Evolutionary conservation across 2,113 vertebrate genomes (phyloP).

Genomic region (Isurus oxyrinchus): DNA sequence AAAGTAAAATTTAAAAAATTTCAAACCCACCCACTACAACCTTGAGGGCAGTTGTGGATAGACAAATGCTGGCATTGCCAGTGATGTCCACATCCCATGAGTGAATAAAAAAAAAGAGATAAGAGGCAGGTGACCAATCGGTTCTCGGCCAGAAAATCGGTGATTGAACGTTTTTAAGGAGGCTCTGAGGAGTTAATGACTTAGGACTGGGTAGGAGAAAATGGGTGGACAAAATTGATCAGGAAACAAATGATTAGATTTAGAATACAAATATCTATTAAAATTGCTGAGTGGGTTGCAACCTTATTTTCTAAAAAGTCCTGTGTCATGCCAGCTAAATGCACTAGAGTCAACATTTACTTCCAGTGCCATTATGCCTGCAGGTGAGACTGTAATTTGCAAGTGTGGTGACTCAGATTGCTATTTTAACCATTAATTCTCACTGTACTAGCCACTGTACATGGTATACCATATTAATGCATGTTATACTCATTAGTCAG

Average conservation of each 20-base stretch:
- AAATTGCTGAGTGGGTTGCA: not conserved
- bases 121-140: not conserved
- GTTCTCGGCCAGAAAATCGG: not conserved
- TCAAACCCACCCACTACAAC: not conserved
- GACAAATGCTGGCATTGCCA: not conserved
- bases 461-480: too few species aligned
- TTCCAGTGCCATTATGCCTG: not conserved
- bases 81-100: too few species aligned
- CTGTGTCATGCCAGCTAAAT: not conserved
- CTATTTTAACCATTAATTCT: not conserved
- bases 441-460: not conserved
- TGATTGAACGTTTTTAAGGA: not conserved
- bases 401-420: not conserved
- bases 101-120: too few species aligned
- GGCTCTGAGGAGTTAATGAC: not conserved
- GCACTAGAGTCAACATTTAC: not conserved
- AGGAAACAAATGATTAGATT: not conserved
- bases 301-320: not conserved
- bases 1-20: not conserved
- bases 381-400: not conserved
- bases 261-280: not conserved
- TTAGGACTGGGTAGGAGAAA: not conserved
- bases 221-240: not conserved
- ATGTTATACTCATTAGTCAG: not conserved
- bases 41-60: not conserved